Evolutionary conservation across 2,113 vertebrate species (phyloP), one percentile per base, ranked within the genome.

Genomic region (Cnemophilus loriae): DNA sequence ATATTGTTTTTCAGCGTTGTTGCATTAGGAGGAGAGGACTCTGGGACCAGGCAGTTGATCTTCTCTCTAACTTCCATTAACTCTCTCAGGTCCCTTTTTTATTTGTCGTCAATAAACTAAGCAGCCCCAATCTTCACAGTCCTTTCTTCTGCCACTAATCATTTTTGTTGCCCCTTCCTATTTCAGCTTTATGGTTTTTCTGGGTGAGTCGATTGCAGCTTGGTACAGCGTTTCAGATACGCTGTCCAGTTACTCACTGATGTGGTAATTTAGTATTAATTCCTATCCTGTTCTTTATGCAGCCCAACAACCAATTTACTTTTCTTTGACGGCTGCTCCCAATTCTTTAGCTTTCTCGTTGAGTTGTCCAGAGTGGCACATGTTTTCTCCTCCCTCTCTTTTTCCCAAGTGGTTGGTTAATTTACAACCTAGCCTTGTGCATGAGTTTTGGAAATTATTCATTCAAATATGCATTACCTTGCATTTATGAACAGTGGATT

Each of bases 381-480:
- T 44, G 55, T 70, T 95, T 90, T 87, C 83, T 82, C 46, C 65
- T 94, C 65, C 37, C 35, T 88, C 71, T 90, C 55, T 67, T 95
- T 95, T 75, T 57, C 88, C 83, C 46, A 3, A 84, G 69, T 56
- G 88, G 49, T 71, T 92, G 83, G 86, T 96, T 97, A 95, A 97
- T 97, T 89, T 90, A 69, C 76, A 93, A 11, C 73, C 53, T 49
- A 84, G 57, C 88, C 73, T 89, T 84, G 65, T 78, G 86, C 73
- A 92, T 89, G 88, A 90, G 88, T 96, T 95, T 86, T 91, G 88
- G 90, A 87, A 96, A 96, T 95, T 95, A 92, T 46, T 92, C 89
- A 94, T 96, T 96, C 92, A 96, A 96, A 96, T 94, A 87, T 84
- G 80, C 90, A 95, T 94, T 96, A 91, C 84, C 92, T 96, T 96